phyloP scores from a whole-genome alignment of 2,888 invertebrate genomes.

The Ormyrus pomaceus region DNA sequence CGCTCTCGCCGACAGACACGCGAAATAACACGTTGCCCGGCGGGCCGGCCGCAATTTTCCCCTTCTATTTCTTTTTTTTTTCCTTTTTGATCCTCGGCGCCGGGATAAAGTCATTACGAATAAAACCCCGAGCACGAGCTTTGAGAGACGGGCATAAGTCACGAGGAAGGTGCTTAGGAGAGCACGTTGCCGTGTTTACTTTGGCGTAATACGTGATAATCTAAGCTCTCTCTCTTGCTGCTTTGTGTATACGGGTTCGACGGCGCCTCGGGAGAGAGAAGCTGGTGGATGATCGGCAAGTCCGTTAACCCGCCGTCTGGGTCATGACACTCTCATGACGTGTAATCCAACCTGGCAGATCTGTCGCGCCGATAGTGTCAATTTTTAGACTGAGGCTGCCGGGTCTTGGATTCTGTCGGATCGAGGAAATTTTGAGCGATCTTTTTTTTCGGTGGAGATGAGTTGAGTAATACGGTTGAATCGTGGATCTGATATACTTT shows the following conservation, averaged over 20 bases:
- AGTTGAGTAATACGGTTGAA: too few species aligned
- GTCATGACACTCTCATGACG: constrained; percentile 15
- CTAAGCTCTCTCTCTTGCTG: neutral
- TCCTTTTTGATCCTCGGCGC: too few species aligned
- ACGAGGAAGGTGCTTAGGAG: neutral
- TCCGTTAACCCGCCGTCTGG: constrained; percentile 50
- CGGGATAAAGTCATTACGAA: constrained; percentile 40
- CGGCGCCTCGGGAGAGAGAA: neutral
- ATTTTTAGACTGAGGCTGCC: neutral
- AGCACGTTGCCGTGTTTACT: constrained; percentile 42
- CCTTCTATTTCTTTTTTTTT: neutral
- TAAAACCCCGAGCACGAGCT: neutral
- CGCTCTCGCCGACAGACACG: neutral
- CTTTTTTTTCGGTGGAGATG: too few species aligned
- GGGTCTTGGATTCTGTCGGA: too few species aligned
- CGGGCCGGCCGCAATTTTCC: too few species aligned
- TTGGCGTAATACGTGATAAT: constrained; percentile 39
- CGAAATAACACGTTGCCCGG: constrained; percentile 22
- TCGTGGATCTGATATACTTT: too few species aligned
- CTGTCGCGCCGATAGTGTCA: neutral
- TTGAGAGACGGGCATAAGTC: neutral
- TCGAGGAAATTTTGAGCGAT: too few species aligned
- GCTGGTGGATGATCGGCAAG: constrained; percentile 5
- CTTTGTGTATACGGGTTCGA: neutral
- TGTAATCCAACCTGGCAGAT: constrained; percentile 6